phyloP scores from a whole-genome alignment of 2,888 invertebrate species.

The Pseudococcus viburni region DNA sequence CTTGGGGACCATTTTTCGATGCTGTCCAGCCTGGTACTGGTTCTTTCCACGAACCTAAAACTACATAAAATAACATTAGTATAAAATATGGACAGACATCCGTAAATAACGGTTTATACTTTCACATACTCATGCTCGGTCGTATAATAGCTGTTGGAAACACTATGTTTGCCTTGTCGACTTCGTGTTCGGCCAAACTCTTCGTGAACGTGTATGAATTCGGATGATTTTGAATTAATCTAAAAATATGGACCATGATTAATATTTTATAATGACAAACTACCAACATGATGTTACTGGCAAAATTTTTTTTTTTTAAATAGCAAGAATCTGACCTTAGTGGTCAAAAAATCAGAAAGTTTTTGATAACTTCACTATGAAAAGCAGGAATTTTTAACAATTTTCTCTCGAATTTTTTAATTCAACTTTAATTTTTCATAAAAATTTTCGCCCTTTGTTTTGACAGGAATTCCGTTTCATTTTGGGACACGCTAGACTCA shows the following conservation, averaged over 20 bases:
- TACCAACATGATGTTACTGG: no score
- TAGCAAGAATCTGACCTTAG: no score
- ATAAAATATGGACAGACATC: neutral
- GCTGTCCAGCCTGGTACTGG: conserved; percentile 94
- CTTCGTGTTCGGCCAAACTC: conserved; percentile 92
- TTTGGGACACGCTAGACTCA: no score
- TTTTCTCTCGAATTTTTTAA: no score
- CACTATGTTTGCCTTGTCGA: conserved; percentile 79
- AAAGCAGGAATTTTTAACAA: no score
- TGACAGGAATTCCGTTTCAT: no score
- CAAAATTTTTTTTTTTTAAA: no score
- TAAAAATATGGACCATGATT: conserved; percentile 70
- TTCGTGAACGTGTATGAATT: conserved; percentile 98
- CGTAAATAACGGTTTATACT: neutral
- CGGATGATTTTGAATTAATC: conserved; percentile 83
- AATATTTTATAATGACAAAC: neutral
- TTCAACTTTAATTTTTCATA: no score
- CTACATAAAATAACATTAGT: conserved; percentile 72
- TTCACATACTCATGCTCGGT: conserved; percentile 90
- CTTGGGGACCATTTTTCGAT: conserved; percentile 96
- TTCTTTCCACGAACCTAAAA: conserved; percentile 86
- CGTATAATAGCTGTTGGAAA: conserved; percentile 89
- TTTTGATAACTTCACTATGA: no score
- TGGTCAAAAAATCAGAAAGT: no score
- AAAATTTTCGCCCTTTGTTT: no score